Conservation (phyloP, 2,888 invertebrate genomes). For the Meteorus cinctellus region DNA sequence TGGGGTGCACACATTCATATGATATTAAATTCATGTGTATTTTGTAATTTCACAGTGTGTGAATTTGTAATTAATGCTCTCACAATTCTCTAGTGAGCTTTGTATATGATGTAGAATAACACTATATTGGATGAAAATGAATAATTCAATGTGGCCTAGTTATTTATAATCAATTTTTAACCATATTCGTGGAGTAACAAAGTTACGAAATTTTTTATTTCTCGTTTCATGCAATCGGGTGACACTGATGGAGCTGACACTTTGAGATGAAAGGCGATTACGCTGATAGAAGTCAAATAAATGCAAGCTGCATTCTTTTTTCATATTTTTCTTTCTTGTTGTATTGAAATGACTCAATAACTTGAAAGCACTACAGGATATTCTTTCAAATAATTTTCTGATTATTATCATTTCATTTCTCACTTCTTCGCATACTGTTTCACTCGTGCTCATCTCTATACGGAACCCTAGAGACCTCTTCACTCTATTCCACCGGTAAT, state of each 20-base stretch:
- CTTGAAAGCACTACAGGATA: constrained; percentile 26
- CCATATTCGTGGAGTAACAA: background rate
- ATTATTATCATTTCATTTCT: background rate
- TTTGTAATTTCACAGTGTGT: constrained; percentile 18
- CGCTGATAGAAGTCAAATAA: too few relatives aligned
- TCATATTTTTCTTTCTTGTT: constrained; percentile 8
- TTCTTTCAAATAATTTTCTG: constrained; percentile 2
- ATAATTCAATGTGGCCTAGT: background rate
- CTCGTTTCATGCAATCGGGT: too few relatives aligned
- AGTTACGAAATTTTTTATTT: too few relatives aligned
- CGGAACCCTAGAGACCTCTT: constrained; percentile 12
- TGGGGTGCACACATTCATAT: background rate
- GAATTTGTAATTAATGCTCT: constrained; percentile 27
- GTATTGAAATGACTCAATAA: constrained; percentile 24
- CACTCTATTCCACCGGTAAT: constrained; percentile 24
- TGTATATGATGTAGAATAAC: background rate
- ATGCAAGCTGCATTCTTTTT: background rate
- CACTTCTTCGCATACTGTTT: background rate
- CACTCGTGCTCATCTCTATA: background rate
- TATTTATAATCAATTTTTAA: background rate
- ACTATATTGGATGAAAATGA: constrained; percentile 9
- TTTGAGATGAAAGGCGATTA: too few relatives aligned
- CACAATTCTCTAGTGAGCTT: background rate
- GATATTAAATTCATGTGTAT: background rate
- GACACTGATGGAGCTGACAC: too few relatives aligned